Conservation (phyloP, 2,888 invertebrate species). For the Myathropa florea region DNA sequence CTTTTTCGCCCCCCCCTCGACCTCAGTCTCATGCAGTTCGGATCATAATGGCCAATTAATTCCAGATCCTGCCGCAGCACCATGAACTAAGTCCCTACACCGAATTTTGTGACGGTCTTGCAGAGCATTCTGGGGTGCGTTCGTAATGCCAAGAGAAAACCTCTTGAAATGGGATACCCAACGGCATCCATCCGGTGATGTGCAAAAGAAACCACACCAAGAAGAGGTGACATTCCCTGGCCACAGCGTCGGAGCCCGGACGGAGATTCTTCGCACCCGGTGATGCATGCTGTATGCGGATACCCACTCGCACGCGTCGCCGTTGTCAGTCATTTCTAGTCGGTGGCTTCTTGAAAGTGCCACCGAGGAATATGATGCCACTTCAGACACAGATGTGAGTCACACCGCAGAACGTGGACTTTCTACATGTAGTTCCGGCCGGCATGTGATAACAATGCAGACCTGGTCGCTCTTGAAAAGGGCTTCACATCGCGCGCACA, state of each 20-base stretch:
- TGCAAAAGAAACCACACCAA: slow-evolving; percentile 9
- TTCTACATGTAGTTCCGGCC: background rate
- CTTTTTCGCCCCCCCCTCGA: background rate
- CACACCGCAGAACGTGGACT: background rate
- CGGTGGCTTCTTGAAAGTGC: background rate
- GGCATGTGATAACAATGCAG: background rate
- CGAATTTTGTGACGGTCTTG: background rate
- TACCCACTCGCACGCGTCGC: background rate
- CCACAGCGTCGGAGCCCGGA: slow-evolving; percentile 1
- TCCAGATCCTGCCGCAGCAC: slow-evolving; percentile 6
- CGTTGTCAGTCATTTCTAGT: background rate
- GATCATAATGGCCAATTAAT: slow-evolving; percentile 53
- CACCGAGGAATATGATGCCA: background rate
- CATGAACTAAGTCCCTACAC: slow-evolving; percentile 18
- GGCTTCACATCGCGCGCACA: background rate
- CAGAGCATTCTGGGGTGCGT: slow-evolving; percentile 4
- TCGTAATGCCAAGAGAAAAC: slow-evolving; percentile 15
- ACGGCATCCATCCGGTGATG: slow-evolving; percentile 20
- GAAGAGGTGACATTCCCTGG: slow-evolving; percentile 22
- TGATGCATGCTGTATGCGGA: slow-evolving; percentile 13
- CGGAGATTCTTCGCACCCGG: slow-evolving; percentile 2
- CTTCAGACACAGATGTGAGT: background rate
- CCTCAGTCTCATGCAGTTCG: slow-evolving; percentile 14
- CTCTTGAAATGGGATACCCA: slow-evolving; percentile 41
- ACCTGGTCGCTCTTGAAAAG: background rate